phyloP scores from a whole-genome alignment of 1,140 invertebrate genomes.

The Melanaphis sacchari region DNA sequence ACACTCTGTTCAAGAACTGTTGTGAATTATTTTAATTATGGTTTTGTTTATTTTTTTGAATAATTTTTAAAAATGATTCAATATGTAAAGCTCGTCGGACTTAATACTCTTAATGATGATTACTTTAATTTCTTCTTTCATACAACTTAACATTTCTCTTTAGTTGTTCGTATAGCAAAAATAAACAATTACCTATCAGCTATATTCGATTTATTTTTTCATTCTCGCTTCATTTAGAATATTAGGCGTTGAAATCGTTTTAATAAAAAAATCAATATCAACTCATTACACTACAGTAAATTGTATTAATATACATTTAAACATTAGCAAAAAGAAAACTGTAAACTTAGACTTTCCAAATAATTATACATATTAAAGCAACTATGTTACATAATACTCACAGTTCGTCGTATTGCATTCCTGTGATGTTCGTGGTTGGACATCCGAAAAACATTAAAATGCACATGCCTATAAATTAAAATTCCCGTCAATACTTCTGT shows the following conservation, averaged over 20 bases:
- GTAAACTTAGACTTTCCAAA: neutral
- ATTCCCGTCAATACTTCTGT: neutral
- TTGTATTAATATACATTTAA: neutral
- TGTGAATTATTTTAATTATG: too few relatives aligned
- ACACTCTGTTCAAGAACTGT: too few relatives aligned
- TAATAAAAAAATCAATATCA: neutral
- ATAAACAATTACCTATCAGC: neutral
- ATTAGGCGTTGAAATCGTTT: neutral
- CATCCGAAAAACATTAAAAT: slow-evolving; percentile 89
- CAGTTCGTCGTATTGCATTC: slow-evolving; percentile 65
- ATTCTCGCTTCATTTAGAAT: neutral
- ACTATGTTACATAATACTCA: slow-evolving; percentile 57
- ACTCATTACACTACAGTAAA: neutral
- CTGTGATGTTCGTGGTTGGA: slow-evolving; percentile 82
- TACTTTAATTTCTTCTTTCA: too few relatives aligned
- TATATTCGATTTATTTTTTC: neutral
- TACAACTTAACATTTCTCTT: too few relatives aligned
- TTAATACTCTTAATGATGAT: too few relatives aligned
- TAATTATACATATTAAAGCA: neutral
- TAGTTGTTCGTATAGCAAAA: neutral
- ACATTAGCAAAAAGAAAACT: neutral
- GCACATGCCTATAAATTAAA: slow-evolving; percentile 75
- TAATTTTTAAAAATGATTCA: too few relatives aligned
- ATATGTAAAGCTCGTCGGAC: too few relatives aligned
- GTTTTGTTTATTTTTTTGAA: too few relatives aligned